Base-by-base conservation (phyloP, 1,140 invertebrate species). In the Polypedilum pembai region DNA sequence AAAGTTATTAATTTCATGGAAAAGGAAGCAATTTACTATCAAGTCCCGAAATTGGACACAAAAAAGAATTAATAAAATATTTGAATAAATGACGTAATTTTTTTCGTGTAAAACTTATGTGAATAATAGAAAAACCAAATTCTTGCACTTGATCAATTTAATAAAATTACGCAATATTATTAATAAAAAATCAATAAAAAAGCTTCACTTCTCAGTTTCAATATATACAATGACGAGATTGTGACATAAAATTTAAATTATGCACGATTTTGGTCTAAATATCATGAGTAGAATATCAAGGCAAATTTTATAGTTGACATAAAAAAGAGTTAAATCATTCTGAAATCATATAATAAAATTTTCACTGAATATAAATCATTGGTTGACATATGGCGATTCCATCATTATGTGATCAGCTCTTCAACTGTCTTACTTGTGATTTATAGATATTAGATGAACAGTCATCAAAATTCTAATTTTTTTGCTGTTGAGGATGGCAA, bases 311-410 rank as follows among this genome's bases (percentile, higher is more conserved):
- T 56, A 3, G 24, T 33, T 56, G 45, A 56, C 45, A 56, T 56
- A 56, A 56, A n/a, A 56, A n/a, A n/a, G n/a, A 56, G 24, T n/a
- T 15, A 56, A 56, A 56, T 56, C 45, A 56, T 56, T 56, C 45
- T 56, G 10, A 56, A 56, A 15, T 12, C 4, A 33, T 33, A 33
- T 33, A 33, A 33, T 33, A 33, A 33, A 33, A 56, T n/a, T 56
- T 56, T 56, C 45, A 56, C 45, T 56, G 45, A 56, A 56, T 56
- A 56, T 56, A 56, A 56, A 56, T 56, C 45, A 56, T 56, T n/a
- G 45, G 12, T 3, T 15, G n/a, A 56, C n/a, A 56, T n/a, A 56
- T 56, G 45, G 45, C 8, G n/a, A 15, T 10, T 56, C n/a, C 12
- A 56, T 56, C 45, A 56, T 56, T 56, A 4, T 15, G 45, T 56